These are phyloP conservation scores for Nemoura dubitans DNA, from an alignment of 2,888 invertebrate species.

Conservation along the genomic window DNA sequence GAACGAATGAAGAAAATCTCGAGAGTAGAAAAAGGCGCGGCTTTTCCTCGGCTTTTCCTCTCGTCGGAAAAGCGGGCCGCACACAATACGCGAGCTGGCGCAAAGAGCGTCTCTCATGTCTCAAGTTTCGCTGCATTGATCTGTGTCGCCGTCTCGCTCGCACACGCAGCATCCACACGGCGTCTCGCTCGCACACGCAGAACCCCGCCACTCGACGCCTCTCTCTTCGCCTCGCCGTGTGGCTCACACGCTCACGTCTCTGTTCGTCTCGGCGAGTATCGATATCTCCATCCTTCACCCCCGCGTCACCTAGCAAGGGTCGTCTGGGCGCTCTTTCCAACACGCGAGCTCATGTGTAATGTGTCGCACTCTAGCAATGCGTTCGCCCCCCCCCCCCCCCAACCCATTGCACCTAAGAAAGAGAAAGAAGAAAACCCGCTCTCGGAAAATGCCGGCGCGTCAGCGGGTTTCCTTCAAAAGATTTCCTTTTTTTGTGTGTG, in stretches of 20 bases:
- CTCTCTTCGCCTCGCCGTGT: neutral
- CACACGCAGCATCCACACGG: neutral
- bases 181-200: neutral
- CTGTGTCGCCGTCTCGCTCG: neutral
- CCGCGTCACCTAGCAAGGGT: neutral
- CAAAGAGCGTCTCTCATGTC: neutral
- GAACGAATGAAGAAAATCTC: neutral
- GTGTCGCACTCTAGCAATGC: neutral
- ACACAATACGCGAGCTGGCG: neutral
- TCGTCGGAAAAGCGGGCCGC: neutral
- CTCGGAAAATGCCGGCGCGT: neutral
- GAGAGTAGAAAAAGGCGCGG: conserved; percentile 26
- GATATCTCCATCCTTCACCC: neutral
- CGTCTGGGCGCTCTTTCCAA: neutral
- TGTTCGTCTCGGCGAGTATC: neutral
- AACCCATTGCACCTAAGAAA: neutral
- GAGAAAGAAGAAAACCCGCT: neutral
- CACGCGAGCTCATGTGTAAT: neutral
- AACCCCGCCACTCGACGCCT: neutral
- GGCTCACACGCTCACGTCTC: neutral
- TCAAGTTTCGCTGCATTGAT: conserved; percentile 16
- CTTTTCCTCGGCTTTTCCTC: neutral
- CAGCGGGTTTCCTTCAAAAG: conserved; percentile 27
- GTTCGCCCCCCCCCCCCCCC: neutral
- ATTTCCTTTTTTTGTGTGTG: neutral